Conservation (phyloP, 2,113 vertebrate species). For the Hepsetus odoe region DNA sequence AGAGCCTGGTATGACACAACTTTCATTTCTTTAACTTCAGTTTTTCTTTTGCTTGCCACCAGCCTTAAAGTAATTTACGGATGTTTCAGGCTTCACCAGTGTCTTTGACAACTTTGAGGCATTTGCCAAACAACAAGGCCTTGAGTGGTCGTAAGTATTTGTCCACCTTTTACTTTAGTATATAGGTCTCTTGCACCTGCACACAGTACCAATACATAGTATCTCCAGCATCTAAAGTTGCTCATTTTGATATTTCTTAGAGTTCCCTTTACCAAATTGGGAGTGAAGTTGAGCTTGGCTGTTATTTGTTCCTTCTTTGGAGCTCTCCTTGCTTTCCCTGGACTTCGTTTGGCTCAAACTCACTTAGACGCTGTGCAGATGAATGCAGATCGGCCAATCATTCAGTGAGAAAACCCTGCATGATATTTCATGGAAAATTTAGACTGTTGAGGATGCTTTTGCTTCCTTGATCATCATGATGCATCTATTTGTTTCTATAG, state of each 20-base stretch:
- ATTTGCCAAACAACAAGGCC: constrained; percentile 82
- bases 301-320: constrained; percentile 85
- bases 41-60: background rate
- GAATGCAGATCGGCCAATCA: constrained; percentile 78
- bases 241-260: constrained; percentile 61
- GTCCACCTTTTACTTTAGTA: background rate
- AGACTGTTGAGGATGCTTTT: too few species aligned
- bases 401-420: constrained; percentile 76
- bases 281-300: constrained; percentile 83
- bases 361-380: constrained; percentile 86
- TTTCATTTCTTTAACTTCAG: background rate
- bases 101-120: constrained; percentile 82
- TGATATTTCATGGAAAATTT: too few species aligned
- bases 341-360: constrained; percentile 92
- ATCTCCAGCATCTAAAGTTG: background rate
- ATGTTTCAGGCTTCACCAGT: constrained; percentile 75
- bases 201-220: background rate
- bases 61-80: background rate
- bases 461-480: background rate
- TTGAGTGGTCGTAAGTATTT: constrained; percentile 88
- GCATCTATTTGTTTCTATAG: constrained; percentile 62
- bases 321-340: constrained; percentile 89
- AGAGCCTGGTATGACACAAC: constrained; percentile 75
- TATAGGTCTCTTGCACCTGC: background rate
- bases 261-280: constrained; percentile 83